phyloP scores from a whole-genome alignment of 2,888 invertebrate genomes.

The Diaperis boleti region DNA sequence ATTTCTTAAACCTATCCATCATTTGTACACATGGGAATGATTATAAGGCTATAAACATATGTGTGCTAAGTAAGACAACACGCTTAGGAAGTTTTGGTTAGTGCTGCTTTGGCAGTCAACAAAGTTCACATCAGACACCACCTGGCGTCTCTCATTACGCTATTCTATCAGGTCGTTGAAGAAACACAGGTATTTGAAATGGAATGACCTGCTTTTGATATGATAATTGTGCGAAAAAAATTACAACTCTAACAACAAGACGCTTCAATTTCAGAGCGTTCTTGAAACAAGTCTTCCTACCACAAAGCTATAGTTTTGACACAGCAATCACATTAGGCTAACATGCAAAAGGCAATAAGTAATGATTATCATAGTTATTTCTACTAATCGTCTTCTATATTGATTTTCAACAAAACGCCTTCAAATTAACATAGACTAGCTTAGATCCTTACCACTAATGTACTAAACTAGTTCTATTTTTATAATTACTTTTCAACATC shows the following conservation, averaged over 20 bases:
- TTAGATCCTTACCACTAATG: conserved; percentile 22
- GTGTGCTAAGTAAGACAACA: conserved; percentile 28
- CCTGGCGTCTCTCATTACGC: conserved; percentile 9
- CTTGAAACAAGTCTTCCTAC: conserved; percentile 24
- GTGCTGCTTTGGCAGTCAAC: conserved; percentile 30
- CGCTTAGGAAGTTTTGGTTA: conserved; percentile 26
- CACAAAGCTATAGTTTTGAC: conserved; percentile 38
- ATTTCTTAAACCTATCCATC: conserved; percentile 25
- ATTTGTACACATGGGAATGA: conserved; percentile 35
- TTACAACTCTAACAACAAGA: conserved; percentile 21
- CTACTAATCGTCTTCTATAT: conserved; percentile 20
- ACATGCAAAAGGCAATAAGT: conserved; percentile 60
- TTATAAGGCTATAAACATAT: conserved; percentile 33
- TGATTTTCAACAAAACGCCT: conserved; percentile 11
- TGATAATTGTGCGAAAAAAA: conserved; percentile 41
- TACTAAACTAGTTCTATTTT: conserved; percentile 30
- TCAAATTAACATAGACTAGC: conserved; percentile 22
- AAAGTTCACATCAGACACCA: conserved; percentile 16
- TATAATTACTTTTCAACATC: conserved; percentile 46
- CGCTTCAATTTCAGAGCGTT: background rate
- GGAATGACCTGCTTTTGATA: conserved; percentile 34
- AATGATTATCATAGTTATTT: conserved; percentile 60
- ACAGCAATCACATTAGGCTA: conserved; percentile 43
- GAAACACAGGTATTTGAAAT: conserved; percentile 17
- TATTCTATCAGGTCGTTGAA: conserved; percentile 2